A percentile compares a stretch with the other conserved stretches of the same genome.
These are phyloP conservation scores for Entelurus aequoreus DNA, from an alignment of 2,113 vertebrate species.

Conservation along the genomic window DNA sequence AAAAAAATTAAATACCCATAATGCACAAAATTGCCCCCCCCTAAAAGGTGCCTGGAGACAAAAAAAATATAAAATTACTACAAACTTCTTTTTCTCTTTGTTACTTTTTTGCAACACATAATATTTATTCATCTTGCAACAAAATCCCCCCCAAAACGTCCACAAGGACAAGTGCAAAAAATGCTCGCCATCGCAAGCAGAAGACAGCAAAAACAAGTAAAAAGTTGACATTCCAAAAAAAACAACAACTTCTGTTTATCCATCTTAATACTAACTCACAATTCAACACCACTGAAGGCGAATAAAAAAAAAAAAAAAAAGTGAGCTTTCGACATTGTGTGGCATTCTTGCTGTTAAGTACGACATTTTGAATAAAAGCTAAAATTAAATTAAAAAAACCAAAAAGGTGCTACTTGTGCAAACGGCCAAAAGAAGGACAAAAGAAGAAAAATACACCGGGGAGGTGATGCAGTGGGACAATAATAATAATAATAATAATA, in stretches of 20 bases:
- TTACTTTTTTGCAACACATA: constrained; percentile 62
- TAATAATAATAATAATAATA: not conserved
- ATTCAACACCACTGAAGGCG: no score
- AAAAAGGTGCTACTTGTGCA: constrained; percentile 4
- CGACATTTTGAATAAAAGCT: not conserved
- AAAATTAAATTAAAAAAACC: constrained; percentile 6
- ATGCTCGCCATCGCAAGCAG: constrained; percentile 56
- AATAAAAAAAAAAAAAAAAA: no score
- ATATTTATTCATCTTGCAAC: constrained; percentile 59
- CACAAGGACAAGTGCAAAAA: constrained; percentile 71
- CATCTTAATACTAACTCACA: no score
- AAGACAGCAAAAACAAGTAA: constrained; percentile 44
- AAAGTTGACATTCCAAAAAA: constrained; percentile 48
- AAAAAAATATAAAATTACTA: constrained; percentile 36
- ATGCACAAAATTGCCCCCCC: no score
- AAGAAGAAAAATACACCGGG: constrained; percentile 41
- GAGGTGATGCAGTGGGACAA: constrained; percentile 60
- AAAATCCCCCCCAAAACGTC: constrained; percentile 29
- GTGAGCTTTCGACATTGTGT: not conserved
- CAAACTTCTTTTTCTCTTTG: constrained; percentile 60
- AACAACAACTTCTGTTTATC: not conserved
- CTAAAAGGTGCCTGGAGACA: not conserved
- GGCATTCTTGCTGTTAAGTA: not conserved
- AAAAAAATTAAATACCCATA: no score
- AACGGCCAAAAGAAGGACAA: not conserved